phyloP scores from a whole-genome alignment of 2,888 invertebrate genomes.

The Lithophane ornitopus region DNA sequence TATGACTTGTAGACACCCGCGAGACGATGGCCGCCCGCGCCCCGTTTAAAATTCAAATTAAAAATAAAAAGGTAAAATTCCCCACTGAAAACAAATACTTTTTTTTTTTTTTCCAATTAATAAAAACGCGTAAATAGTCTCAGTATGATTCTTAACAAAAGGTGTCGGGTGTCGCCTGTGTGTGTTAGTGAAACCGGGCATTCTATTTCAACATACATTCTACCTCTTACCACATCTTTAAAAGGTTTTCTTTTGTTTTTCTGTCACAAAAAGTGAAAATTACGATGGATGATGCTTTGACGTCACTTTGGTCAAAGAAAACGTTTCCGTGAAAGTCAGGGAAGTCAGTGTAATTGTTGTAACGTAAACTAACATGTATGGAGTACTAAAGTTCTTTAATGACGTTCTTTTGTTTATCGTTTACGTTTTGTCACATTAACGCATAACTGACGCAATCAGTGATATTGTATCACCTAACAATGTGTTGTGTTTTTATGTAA shows the following conservation, averaged over 20 bases:
- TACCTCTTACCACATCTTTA: not conserved
- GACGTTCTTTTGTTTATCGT: slow-evolving; percentile 26
- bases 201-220: no score
- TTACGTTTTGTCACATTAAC: slow-evolving; percentile 5
- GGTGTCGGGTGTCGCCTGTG: no score
- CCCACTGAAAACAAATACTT: no score
- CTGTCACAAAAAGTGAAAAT: slow-evolving; percentile 5
- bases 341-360: not conserved
- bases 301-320: not conserved
- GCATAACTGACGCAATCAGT: not conserved
- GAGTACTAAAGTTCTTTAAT: slow-evolving; percentile 10
- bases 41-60: no score
- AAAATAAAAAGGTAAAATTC: no score
- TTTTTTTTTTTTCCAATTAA: no score
- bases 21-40: no score
- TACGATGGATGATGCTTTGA: not conserved
- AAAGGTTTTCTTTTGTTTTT: not conserved
- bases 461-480: not conserved
- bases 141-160: no score
- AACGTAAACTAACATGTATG: slow-evolving; percentile 8
- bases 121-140: no score
- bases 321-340: slow-evolving; percentile 33
- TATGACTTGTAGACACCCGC: no score
- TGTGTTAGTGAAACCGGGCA: no score
- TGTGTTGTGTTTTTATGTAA: not conserved